Evolutionary conservation across 2,888 invertebrate genomes (phyloP).

Genomic region (Aquatica leii): DNA sequence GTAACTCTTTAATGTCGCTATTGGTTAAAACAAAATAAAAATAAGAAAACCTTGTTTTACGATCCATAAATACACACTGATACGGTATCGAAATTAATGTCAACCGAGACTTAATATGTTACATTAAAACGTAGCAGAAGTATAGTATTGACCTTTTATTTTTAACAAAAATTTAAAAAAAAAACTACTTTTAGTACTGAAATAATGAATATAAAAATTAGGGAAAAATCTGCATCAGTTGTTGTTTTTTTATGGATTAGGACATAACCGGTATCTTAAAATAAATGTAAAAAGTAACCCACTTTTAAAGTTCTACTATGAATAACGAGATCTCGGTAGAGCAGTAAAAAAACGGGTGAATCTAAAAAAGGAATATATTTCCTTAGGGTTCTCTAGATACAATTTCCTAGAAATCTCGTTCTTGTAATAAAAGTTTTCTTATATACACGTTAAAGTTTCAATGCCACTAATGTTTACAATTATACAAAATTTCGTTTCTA

Average conservation of each 20-base stretch:
- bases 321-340: slow-evolving; percentile 5
- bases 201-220: no score
- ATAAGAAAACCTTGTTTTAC: no score
- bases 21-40: no score
- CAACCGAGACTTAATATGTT: no score
- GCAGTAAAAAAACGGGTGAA: background rate
- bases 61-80: no score
- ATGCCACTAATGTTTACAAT: background rate
- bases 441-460: background rate
- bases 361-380: slow-evolving; percentile 3
- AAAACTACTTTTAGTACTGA: no score
- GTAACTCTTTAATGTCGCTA: no score
- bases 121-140: no score
- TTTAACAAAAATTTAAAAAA: no score
- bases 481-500: background rate
- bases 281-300: slow-evolving; percentile 1
- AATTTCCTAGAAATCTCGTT: slow-evolving; percentile 3
- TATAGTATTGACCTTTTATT: no score
- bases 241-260: background rate
- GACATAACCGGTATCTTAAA: background rate
- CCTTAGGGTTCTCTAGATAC: background rate
- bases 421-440: background rate
- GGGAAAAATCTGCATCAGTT: no score
- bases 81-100: no score
- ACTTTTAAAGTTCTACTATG: background rate